Evolutionary conservation across 2,113 vertebrate genomes (phyloP), one percentile per base, ranked within the genome.

Genomic region (Columba janthina): DNA sequence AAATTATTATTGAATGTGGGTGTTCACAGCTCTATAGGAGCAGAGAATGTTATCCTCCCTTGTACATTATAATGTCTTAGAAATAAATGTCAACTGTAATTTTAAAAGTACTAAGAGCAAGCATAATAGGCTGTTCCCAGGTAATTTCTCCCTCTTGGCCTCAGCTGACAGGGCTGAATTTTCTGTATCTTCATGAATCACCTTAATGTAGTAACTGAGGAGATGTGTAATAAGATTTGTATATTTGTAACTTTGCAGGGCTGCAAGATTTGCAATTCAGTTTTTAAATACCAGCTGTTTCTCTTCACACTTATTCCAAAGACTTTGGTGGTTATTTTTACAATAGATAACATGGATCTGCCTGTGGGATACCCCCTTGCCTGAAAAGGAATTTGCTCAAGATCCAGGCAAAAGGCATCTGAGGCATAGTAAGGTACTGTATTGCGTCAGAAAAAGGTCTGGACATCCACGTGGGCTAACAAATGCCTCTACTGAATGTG

Each of bases 71-170:
- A 95, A 83, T 25, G n/a, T 94, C 95, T 92, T 92, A 94, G 96
- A 97, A 98, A 95, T 97, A 97, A 98, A 97, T 90, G 94, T 95
- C 95, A 95, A 66, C 61, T 90, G 85, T 92, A 91, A 97, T 97
- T 96, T 95, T 85, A 77, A 86, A 97, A 97, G 83, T 87, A 81
- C 92, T 92, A 94, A 97, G 93, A 93, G 88, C 72, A 91, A 91
- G 70, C 73, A 56, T 94, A 96, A 95, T 61, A 81, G 64, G 9
- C 14, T 75, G 42, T 89, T 96, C 61, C 67, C 69, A 48, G 46
- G 86, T 74, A 96, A 96, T 97, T 96, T 81, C 90, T 97, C 96
- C 95, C 86, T 88, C 87, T 95, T 29, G 26, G 79, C 38, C 86
- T 38, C 50, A 90, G 48, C 54, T 96, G 95, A 98, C 92, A 96